Evolutionary conservation across 1,140 invertebrate genomes (phyloP), one percentile per base, ranked within the genome.

Genomic region (Bradysia coprophila): DNA sequence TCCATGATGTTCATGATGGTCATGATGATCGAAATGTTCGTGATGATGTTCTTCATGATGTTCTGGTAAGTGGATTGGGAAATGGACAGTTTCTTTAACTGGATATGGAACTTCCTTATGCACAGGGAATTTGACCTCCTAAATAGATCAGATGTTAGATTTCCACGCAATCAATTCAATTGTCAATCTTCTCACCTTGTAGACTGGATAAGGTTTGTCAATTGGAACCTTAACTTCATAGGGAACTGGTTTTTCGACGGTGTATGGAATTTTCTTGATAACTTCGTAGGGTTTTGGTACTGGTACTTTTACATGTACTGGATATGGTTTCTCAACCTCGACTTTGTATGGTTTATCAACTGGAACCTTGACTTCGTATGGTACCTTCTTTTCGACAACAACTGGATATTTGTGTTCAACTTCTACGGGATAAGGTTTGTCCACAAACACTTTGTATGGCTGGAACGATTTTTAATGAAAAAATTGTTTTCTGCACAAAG

Each of bases 201-300:
- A 76, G 16, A 82, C 75, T 46, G 76, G 72, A 56, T 81, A 80
- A 23, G 78, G 80, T 56, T 78, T 82, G 62, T 83, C 80, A 20
- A 85, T 78, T 21, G 68, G 76, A 21, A 85, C 81, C 51, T 80
- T 82, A 10, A 84, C 75, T 54, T 78, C 78, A 51, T 73, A 74
- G 22, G 80, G 79, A 8, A 77, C 72, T 22, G 78, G 76, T 61
- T 80, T 83, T 48, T 80, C 77, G 3, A 85, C 73, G 24, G 67
- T 69, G 55, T 72, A 71, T 4, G 64, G 78, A 15, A 78, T 62
- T 48, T 75, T 79, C 61, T 78, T 81, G 56, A 75, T 71, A 0
- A 82, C 81, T 9, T 72, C 72, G 58, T 83, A 85, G 10, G 81
- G 81, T 51, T 80, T 75, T n/a, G 79, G 79, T 15, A 82, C 73